Evolutionary conservation across 2,797 vertebrate genomes (phyloP).

Genomic region (Hippocampus kuda): DNA sequence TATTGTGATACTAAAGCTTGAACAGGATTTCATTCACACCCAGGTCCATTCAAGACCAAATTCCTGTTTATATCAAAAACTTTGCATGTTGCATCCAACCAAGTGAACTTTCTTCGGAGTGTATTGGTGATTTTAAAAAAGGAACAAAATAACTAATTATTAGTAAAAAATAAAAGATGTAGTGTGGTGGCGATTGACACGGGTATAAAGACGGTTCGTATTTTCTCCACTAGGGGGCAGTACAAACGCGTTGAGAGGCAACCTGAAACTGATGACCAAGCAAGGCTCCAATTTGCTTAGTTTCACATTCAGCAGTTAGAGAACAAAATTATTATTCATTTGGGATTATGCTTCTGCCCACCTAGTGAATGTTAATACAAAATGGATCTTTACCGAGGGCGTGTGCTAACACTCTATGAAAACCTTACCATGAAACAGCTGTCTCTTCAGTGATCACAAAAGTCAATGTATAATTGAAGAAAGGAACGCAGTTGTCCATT

Average conservation of each 20-base stretch:
- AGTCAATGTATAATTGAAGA: background rate
- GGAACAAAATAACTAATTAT: too few relatives aligned
- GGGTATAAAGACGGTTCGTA: background rate
- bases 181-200: background rate
- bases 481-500: background rate
- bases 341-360: background rate
- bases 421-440: background rate
- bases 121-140: too few relatives aligned
- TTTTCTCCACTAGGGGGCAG: background rate
- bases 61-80: background rate
- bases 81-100: background rate
- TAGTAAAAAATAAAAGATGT: background rate
- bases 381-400: background rate
- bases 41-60: too few relatives aligned
- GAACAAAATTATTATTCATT: conserved; percentile 1
- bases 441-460: background rate
- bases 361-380: background rate
- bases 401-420: background rate
- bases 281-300: background rate
- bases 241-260: background rate
- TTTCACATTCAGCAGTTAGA: background rate
- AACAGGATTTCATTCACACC: background rate
- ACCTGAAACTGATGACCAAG: conserved; percentile 2
- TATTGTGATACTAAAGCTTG: background rate
- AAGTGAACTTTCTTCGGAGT: too few relatives aligned